phyloP scores from a whole-genome alignment of 2,797 vertebrate genomes.

The Masticophis lateralis region DNA sequence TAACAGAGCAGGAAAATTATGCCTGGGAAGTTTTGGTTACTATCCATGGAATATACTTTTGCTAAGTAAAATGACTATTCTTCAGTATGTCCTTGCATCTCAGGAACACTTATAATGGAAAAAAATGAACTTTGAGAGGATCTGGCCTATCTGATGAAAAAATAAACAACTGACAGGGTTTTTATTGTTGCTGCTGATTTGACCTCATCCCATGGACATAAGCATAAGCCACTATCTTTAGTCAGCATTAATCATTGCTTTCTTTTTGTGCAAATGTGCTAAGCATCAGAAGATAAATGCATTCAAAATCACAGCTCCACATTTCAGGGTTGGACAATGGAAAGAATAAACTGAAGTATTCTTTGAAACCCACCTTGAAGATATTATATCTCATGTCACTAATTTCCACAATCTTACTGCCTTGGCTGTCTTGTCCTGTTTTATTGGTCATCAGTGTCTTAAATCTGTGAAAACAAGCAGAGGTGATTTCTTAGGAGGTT shows the following conservation, averaged over 20 bases:
- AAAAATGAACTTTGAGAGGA: not conserved
- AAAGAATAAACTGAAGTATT: not conserved
- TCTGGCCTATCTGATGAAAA: not conserved
- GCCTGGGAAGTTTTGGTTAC: not conserved
- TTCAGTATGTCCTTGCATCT: not conserved
- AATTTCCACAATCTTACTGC: constrained; percentile 86
- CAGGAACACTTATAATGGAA: not conserved
- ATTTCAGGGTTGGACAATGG: not conserved
- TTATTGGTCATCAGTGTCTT: constrained; percentile 85
- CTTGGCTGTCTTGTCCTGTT: constrained; percentile 74
- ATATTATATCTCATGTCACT: constrained; percentile 87
- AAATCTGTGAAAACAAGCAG: constrained; percentile 75
- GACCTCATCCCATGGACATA: not conserved
- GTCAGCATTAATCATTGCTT: not conserved
- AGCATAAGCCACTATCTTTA: not conserved
- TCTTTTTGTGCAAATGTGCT: not conserved
- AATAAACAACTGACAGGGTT: not conserved
- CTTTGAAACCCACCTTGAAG: constrained; percentile 81
- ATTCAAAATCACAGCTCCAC: not conserved
- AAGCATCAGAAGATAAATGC: not conserved
- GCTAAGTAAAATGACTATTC: not conserved
- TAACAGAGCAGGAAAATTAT: constrained; percentile 16
- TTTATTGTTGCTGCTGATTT: not conserved
- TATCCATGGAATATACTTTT: not conserved
- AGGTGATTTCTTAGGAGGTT: not conserved